Base-by-base conservation (phyloP, 2,113 vertebrate species). In the Micromys minutus region DNA sequence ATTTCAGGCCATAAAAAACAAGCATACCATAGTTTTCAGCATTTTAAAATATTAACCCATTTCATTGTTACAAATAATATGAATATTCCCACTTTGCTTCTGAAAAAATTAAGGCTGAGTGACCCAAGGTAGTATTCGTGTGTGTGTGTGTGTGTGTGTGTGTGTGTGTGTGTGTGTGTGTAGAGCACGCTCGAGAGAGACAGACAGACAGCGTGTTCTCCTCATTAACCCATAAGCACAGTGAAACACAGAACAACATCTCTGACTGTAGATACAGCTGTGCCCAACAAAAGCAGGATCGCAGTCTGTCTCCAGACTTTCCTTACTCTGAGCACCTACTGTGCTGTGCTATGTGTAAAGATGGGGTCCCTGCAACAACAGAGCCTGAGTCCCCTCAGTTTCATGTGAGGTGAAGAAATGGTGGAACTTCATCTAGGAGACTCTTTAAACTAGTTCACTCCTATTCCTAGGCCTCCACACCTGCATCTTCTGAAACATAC, bases 1-100 rank as follows among this genome's bases (percentile, higher is more conserved):
- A 92, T 74, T 55, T 92, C 39, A 76, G 87, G 31, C 80, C 71
- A 16, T 92, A 52, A 93, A 88, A 90, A 24, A 85, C 7, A 15
- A 52, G 19, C 85, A 29, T 65, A 45, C 34, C 45, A 87, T n/a
- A 57, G 22, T 87, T 86, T 75, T 93, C 83, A 87, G 42, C 63
- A 84, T 63, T 59, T 84, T 36, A 24, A 67, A 67, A 34, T 59
- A 55, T 52, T 57, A 95, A 85, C 7, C 89, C 42, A 77, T 61
- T 83, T 93, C 61, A 63, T 79, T 93, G 65, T 92, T 81, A 71
- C 2, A 50, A 42, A 34, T 75, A 75, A 15, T 57, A 17, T 17
- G 7, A 80, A 45, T 36, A 55, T 36, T 39, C 19, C 50, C 65
- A 81, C 26, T 94, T 86, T 87, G 55, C 61, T 87, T 11, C 50